Base-by-base conservation (phyloP, 1,140 invertebrate species). In the Anadara kagoshimensis region DNA sequence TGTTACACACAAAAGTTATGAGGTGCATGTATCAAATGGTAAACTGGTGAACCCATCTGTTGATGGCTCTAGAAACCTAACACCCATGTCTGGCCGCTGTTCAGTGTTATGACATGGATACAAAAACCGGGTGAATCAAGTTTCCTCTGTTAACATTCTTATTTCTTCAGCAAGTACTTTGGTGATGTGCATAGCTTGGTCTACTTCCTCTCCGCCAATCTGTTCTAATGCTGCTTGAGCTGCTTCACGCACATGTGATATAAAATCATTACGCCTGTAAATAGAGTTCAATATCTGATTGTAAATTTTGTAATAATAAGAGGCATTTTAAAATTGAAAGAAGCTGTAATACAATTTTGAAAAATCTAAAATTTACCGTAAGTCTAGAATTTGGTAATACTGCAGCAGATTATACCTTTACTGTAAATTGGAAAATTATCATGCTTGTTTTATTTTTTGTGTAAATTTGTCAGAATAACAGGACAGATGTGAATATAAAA, bases 251-350 rank as follows among this genome's bases (percentile, higher is more conserved):
- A 86, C 84, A 51, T 79, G 73, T 0, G 82, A 83, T 12, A 84
- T 84, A 26, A 82, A 78, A 77, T 86, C 84, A 80, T 86, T 86
- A 22, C 84, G 36, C 84, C 84, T 86, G 70, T 4, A 80, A 75
- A 67, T n/a, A 49, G 47, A 49, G 22, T 12, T 43, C 44, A 63
- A 51, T 14, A 63, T 16, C 12, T 43, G 16, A 26, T 26, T 24
- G 16, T 53, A 53, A 54, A 22, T 47, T 53, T 41, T 5, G 14
- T 41, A 1, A 44, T 51, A 18, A 2, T 22, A 51, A 16, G 4
- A 51, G 49, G 49, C 49, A 51, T 22, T 51, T 51, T 22, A 51
- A 4, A 18, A 16, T 51, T 51, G 4, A 51, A 51, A 51, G 16
- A 4, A 22, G 49, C 16, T 51, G 2, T 18, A 3, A 51, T n/a